Evolutionary conservation across 2,888 invertebrate species (phyloP).

Genomic region (Stictocephala bisonia): DNA sequence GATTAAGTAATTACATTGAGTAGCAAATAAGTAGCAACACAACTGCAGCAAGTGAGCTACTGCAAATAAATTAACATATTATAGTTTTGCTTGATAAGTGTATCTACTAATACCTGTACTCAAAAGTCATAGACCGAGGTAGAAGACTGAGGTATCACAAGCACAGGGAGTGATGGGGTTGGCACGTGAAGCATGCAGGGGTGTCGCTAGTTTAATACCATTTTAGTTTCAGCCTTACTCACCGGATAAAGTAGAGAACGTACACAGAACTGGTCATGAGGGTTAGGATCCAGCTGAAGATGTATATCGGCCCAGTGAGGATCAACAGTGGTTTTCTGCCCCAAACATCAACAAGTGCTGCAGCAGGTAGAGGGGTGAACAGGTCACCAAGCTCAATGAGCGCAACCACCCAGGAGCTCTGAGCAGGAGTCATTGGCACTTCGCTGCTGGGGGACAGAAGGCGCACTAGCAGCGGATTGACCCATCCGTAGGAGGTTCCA

Average conservation of each 20-base stretch:
- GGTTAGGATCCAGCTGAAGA: constrained; percentile 55
- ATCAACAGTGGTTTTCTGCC: constrained; percentile 55
- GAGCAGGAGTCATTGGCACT: constrained; percentile 48
- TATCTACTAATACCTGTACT: too few relatives aligned
- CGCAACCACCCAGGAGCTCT: constrained; percentile 57
- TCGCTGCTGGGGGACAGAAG: constrained; percentile 47
- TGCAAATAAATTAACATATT: too few relatives aligned
- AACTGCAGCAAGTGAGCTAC: too few relatives aligned
- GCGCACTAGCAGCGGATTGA: constrained; percentile 50
- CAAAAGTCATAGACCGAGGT: too few relatives aligned
- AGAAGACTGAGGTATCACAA: too few relatives aligned
- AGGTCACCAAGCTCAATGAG: constrained; percentile 57
- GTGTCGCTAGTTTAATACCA: too few relatives aligned
- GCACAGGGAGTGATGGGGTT: too few relatives aligned
- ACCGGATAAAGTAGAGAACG: constrained; percentile 48
- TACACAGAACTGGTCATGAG: constrained; percentile 50
- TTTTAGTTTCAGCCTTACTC: too few relatives aligned
- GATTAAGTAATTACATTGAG: too few relatives aligned
- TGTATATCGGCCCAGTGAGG: constrained; percentile 51
- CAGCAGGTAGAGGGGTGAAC: constrained; percentile 55
- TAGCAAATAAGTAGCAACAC: too few relatives aligned
- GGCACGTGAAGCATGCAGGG: too few relatives aligned
- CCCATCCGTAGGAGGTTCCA: constrained; percentile 55
- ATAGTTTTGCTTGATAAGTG: too few relatives aligned
- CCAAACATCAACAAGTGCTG: constrained; percentile 53